Evolutionary conservation across 2,888 invertebrate species (phyloP).

Genomic region (Melieria omissa): DNA sequence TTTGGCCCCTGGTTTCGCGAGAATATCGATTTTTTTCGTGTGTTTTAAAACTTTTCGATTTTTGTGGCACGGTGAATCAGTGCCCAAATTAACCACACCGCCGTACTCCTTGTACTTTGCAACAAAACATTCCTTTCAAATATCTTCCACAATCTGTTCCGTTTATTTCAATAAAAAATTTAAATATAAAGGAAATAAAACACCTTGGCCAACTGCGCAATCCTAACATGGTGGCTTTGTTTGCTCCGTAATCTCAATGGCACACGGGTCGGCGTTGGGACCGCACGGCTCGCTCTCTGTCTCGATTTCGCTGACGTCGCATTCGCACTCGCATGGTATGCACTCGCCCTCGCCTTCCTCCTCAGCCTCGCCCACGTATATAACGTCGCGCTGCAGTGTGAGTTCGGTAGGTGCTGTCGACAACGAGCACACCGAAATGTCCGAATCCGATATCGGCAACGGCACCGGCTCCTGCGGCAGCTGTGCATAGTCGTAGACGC

Average conservation of each 20-base stretch:
- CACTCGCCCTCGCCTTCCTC: conserved; percentile 56
- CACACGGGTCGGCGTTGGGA: conserved; percentile 51
- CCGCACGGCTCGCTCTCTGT: conserved; percentile 50
- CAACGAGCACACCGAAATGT: conserved; percentile 60
- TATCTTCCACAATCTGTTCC: too few species aligned
- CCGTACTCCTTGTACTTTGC: too few species aligned
- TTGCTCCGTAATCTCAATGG: conserved; percentile 51
- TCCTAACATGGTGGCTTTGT: not conserved
- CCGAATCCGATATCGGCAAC: conserved; percentile 74
- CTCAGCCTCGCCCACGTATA: conserved; percentile 52
- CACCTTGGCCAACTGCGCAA: too few species aligned
- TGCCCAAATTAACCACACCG: too few species aligned
- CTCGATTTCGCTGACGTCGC: conserved; percentile 50
- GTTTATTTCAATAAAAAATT: too few species aligned
- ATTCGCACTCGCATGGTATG: conserved; percentile 51
- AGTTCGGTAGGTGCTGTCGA: conserved; percentile 47
- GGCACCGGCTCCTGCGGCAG: conserved; percentile 78
- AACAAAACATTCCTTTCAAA: too few species aligned
- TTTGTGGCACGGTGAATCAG: too few species aligned
- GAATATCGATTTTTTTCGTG: too few species aligned
- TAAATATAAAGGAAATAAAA: too few species aligned
- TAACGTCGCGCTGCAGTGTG: conserved; percentile 45
- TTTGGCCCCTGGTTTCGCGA: too few species aligned
- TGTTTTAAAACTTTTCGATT: too few species aligned
- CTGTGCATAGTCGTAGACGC: conserved; percentile 75